These are phyloP conservation scores for Cheilosia grossa DNA, from an alignment of 2,888 invertebrate species.

Conservation along the genomic window DNA sequence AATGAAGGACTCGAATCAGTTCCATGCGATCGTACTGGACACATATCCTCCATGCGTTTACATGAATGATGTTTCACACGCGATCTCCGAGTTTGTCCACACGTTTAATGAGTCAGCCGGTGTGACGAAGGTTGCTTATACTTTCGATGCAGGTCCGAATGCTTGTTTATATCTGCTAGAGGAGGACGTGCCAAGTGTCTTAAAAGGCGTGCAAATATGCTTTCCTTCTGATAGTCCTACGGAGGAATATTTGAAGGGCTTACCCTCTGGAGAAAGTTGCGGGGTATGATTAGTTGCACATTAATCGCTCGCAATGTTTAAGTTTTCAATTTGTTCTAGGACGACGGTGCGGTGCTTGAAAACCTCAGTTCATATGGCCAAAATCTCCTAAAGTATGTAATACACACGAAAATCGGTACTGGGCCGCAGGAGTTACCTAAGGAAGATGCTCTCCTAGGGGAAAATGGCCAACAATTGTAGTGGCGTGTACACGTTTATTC, in stretches of 20 bases:
- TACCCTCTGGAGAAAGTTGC: conserved; percentile 80
- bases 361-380: conserved; percentile 75
- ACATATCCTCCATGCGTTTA: conserved; percentile 97
- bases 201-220: conserved; percentile 87
- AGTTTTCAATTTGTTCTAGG: conserved; percentile 55
- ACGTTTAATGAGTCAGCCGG: conserved; percentile 89
- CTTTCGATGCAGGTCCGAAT: conserved; percentile 99
- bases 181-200: conserved; percentile 88
- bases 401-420: conserved; percentile 91
- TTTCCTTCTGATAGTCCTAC: conserved; percentile 86
- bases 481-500: neutral
- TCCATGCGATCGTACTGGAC: conserved; percentile 97
- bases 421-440: conserved; percentile 85
- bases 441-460: conserved; percentile 36
- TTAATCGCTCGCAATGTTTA: neutral
- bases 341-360: neutral
- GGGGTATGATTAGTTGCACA: neutral
- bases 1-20: conserved; percentile 98
- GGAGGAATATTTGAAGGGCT: conserved; percentile 85
- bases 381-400: conserved; percentile 91
- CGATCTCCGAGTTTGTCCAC: conserved; percentile 92
- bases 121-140: conserved; percentile 93
- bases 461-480: conserved; percentile 43
- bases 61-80: conserved; percentile 94
- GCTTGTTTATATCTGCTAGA: conserved; percentile 94